Conservation (phyloP, 2,797 vertebrate species). For the Acanthis flammea region DNA sequence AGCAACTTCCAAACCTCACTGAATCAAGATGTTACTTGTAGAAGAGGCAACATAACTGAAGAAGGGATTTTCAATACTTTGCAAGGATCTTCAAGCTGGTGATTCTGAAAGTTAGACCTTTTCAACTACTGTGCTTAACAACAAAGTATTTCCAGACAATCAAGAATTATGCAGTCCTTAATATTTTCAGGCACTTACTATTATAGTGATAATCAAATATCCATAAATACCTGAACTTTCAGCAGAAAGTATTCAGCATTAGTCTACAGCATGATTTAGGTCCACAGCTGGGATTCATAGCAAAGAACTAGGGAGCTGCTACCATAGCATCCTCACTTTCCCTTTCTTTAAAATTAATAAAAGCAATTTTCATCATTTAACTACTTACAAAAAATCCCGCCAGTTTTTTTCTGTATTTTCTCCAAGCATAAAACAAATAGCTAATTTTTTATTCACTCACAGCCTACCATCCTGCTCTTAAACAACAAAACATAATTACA, state of each 20-base stretch:
- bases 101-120: neutral
- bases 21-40: neutral
- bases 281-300: neutral
- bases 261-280: neutral
- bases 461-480: neutral
- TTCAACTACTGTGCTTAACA: neutral
- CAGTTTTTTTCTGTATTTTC: neutral
- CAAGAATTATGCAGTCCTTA: neutral
- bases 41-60: neutral
- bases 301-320: neutral
- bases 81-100: neutral
- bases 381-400: neutral
- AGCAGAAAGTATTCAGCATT: neutral
- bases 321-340: neutral
- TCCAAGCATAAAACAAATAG: neutral
- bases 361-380: neutral
- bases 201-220: neutral
- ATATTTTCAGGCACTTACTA: neutral
- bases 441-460: neutral
- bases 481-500: neutral
- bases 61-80: neutral
- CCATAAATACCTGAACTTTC: neutral
- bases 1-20: neutral
- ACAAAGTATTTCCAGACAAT: neutral
- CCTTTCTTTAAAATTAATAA: neutral